These are phyloP conservation scores for Acrobasis consociella DNA, from an alignment of 2,888 invertebrate species.

Conservation along the genomic window DNA sequence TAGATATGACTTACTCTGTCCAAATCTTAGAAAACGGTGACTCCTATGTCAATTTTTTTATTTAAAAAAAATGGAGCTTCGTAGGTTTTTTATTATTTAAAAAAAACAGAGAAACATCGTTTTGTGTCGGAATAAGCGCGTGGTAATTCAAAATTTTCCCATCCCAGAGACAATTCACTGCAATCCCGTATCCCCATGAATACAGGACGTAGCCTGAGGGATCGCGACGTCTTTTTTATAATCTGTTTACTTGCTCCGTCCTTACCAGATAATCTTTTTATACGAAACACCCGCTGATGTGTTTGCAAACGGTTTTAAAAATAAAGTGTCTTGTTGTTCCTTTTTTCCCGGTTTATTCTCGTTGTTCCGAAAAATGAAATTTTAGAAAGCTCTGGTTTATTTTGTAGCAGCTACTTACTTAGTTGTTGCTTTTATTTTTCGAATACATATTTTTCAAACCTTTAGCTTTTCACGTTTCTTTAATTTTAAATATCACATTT, in stretches of 20 bases:
- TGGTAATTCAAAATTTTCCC: constrained; percentile 15
- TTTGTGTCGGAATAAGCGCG: background rate
- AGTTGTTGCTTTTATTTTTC: too few relatives aligned
- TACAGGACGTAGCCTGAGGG: constrained; percentile 53
- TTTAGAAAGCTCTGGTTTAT: too few relatives aligned
- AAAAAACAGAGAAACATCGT: background rate
- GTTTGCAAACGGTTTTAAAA: constrained; percentile 51
- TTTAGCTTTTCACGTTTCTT: too few relatives aligned
- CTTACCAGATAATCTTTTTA: constrained; percentile 72
- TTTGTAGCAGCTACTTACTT: too few relatives aligned
- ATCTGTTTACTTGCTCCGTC: constrained; percentile 74
- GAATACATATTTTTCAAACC: too few relatives aligned
- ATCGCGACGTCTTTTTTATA: constrained; percentile 73
- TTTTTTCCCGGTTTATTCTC: background rate
- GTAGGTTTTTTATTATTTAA: background rate
- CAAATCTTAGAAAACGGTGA: too few relatives aligned
- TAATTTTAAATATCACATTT: too few relatives aligned
- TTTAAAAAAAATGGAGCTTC: too few relatives aligned
- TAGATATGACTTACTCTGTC: too few relatives aligned
- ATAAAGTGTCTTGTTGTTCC: constrained; percentile 26
- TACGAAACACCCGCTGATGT: constrained; percentile 57
- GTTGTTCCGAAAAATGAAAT: background rate
- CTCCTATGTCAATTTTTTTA: too few relatives aligned
- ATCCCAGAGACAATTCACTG: constrained; percentile 23
- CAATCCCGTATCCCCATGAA: constrained; percentile 40